Base-by-base conservation (phyloP, 2,797 vertebrate species). In the Peromyscus eremicus region DNA sequence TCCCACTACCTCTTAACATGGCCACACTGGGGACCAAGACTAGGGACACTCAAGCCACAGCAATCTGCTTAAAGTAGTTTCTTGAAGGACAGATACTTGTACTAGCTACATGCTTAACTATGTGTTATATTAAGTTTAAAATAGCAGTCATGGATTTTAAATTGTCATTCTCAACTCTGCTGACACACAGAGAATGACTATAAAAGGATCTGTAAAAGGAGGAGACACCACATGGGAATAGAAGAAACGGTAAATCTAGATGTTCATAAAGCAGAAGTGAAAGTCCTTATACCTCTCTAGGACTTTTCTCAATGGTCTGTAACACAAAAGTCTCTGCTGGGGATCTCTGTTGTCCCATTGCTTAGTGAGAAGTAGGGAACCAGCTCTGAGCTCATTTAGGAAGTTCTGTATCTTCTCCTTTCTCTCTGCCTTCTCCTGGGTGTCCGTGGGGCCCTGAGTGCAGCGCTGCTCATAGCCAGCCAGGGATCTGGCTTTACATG, bases 121-220 rank as follows among this genome's bases (percentile, higher is more conserved):
- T 76, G 19, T 55, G 16, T 55, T 55, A 32, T 68, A 25, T 62
- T 46, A 85, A 55, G n/a, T 92, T 89, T 76, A 90, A 77, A 82
- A 81, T 75, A 71, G 12, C 57, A 57, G 14, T 10, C 2, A 1
- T 27, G 66, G 49, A 46, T 85, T 93, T 82, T 88, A 75, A 82
- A 32, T 37, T 73, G 46, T 73, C 55, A 49, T 80, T 89, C 34
- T 92, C n/a, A 86, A 17, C 66, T 88, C n/a, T 71, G n/a, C 64
- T 37, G 83, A 5, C 6, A n/a, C 62, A 49, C 12, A 25, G 9
- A 85, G 7, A 89, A 68, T 73, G 52, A 87, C 71, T 90, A 14
- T 40, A 23, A 85, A 85, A 77, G n/a, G 32, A 10, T 86, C 71
- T 34, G 90, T 93, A 60, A 94, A 94, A 92, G 57, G 7, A 55